Base-by-base conservation (phyloP, 1,140 invertebrate species). In the Drosophila varians region DNA sequence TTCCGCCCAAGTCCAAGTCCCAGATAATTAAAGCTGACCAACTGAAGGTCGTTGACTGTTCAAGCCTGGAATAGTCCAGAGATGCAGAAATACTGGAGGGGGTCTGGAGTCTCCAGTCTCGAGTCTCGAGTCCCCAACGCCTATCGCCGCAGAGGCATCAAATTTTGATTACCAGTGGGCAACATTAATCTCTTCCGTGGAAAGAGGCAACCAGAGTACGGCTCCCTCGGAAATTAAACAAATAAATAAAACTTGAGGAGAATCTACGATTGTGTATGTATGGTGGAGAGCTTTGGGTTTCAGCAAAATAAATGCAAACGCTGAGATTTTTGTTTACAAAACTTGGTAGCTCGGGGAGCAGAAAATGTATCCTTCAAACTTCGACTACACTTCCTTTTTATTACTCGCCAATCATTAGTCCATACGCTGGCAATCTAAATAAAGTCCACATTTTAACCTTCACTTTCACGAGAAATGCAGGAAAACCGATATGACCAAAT, bases 1-100 rank as follows among this genome's bases (percentile, higher is more conserved):
- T 31, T 11, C 28, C n/a, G n/a, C n/a, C n/a, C 28, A 31, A 21
- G 2, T 38, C 46, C 68, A 54, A 42, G 56, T 9, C 43, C 49
- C 56, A 62, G 34, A 73, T 73, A 73, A 73, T 73, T 73, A 73
- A 73, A 73, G 48, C 57, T 60, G 34, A 31, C 58, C 60, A 65
- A 28, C 43, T n/a, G 62, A 66, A 66, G 64, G 38, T 66, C 64
- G 26, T 66, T 66, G 64, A 66, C 64, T 66, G 64, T 25, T 42
- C 12, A n/a, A 19, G 12, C 61, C 12, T 8, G 19, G 47, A 45
- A 66, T 34, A 43, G 47, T 66, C 64, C 49, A 53, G 25, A 52
- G 62, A 65, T 65, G 45, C 46, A 66, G 65, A n/a, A n/a, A n/a
- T n/a, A n/a, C n/a, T n/a, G 14, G 34, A 4, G 34, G 34, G n/a